Evolutionary conservation across 1,140 invertebrate species (phyloP).

Genomic region (Oryzaephilus surinamensis): DNA sequence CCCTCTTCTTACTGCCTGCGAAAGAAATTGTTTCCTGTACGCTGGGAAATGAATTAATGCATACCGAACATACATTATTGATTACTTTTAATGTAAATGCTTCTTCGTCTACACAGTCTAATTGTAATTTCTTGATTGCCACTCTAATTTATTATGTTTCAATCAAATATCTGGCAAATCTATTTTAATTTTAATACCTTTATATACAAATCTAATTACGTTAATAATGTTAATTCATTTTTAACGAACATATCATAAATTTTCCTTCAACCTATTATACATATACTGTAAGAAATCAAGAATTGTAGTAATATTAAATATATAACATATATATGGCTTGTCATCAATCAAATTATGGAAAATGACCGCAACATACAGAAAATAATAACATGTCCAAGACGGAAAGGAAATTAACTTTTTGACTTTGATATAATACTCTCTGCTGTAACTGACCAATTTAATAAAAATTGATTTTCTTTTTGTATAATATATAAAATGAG

Average conservation of each 20-base stretch:
- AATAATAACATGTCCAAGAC: constrained; percentile 27
- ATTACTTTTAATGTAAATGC: constrained; percentile 31
- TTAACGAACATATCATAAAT: too few relatives aligned
- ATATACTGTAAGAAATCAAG: too few relatives aligned
- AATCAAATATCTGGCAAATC: too few relatives aligned
- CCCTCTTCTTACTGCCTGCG: constrained; percentile 13
- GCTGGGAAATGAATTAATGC: constrained; percentile 34
- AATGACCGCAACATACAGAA: constrained; percentile 25
- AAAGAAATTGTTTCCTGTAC: constrained; percentile 33
- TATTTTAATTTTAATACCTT: too few relatives aligned
- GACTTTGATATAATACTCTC: constrained; percentile 28
- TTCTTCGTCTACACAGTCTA: constrained; percentile 19
- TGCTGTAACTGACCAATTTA: too few relatives aligned
- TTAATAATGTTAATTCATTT: too few relatives aligned
- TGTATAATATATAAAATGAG: too few relatives aligned
- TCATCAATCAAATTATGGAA: constrained; percentile 26
- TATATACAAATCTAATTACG: too few relatives aligned
- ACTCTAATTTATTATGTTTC: constrained; percentile 7
- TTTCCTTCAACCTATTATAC: too few relatives aligned
- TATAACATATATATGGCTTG: too few relatives aligned
- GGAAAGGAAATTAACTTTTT: constrained; percentile 29
- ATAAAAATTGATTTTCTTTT: too few relatives aligned
- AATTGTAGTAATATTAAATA: too few relatives aligned
- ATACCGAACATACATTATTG: constrained; percentile 35
- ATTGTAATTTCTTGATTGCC: constrained; percentile 21